phyloP scores from a whole-genome alignment of 2,113 vertebrate genomes.

The Pseudopipra pipra region DNA sequence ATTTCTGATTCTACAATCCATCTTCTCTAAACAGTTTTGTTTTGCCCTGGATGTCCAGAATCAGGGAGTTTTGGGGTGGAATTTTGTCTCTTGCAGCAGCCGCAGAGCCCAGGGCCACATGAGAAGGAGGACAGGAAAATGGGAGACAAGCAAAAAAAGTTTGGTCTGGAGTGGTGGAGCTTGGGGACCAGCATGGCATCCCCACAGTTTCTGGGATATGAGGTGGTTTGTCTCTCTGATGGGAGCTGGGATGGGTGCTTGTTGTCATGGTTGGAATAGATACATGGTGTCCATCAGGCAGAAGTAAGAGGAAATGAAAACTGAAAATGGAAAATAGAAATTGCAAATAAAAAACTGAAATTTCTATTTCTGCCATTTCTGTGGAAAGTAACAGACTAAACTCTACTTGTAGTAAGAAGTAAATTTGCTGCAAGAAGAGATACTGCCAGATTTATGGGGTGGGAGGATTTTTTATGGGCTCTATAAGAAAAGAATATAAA shows the following conservation, averaged over 20 bases:
- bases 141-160: neutral
- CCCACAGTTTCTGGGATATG: accelerated
- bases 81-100: neutral
- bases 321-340: neutral
- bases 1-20: neutral
- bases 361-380: neutral
- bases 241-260: neutral
- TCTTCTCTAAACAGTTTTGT: neutral
- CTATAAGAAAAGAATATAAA: neutral
- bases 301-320: neutral
- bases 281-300: neutral
- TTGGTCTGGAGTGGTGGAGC: neutral
- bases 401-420: no score
- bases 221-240: neutral
- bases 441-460: neutral
- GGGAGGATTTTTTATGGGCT: neutral
- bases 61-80: neutral
- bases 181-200: neutral
- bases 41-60: neutral
- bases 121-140: neutral
- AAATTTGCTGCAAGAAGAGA: neutral
- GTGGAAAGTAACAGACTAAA: neutral
- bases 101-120: accelerated
- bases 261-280: accelerated
- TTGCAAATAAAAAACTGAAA: neutral